Percentiles rank a stretch among this genome's conserved stretches.
Conservation (phyloP, 1,140 invertebrate genomes). For the Lordiphosa collinella region DNA sequence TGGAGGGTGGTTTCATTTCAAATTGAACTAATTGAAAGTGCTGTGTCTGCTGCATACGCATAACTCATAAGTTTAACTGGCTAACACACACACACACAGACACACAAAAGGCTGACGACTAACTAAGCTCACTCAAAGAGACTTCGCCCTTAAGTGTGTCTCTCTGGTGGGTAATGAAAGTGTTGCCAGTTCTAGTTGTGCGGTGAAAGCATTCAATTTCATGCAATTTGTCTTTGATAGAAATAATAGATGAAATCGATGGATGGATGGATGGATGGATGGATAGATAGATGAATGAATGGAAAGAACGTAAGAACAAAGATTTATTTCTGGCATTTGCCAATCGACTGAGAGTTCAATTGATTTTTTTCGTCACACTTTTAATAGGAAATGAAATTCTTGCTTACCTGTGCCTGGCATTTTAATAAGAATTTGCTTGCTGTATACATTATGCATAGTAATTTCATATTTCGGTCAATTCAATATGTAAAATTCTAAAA, state of each 20-base stretch:
- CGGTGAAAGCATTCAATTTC: slow-evolving; percentile 20
- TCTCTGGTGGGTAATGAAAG: too few relatives aligned
- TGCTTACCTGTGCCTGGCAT: too few relatives aligned
- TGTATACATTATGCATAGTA: slow-evolving; percentile 21
- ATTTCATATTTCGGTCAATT: slow-evolving; percentile 27
- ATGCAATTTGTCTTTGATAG: slow-evolving; percentile 43
- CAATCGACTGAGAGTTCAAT: not conserved
- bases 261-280: slow-evolving; percentile 30
- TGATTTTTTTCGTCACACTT: not conserved
- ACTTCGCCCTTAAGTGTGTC: too few relatives aligned
- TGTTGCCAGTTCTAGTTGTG: too few relatives aligned
- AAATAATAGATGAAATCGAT: slow-evolving; percentile 13
- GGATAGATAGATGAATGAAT: not conserved
- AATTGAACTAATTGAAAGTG: slow-evolving; percentile 69
- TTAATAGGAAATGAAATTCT: slow-evolving; percentile 1
- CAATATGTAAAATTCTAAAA: too few relatives aligned
- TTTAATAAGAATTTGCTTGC: not conserved
- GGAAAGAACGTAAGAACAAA: not conserved
- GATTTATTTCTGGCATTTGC: too few relatives aligned
- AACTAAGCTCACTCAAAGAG: slow-evolving; percentile 2
- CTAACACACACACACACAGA: too few relatives aligned
- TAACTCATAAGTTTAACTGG: too few relatives aligned
- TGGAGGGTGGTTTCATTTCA: slow-evolving; percentile 6
- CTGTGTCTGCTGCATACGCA: not conserved
- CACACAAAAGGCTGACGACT: too few relatives aligned